Evolutionary conservation across 2,113 vertebrate genomes (phyloP), one percentile per base, ranked within the genome.

Genomic region (Chaetura pelagica): DNA sequence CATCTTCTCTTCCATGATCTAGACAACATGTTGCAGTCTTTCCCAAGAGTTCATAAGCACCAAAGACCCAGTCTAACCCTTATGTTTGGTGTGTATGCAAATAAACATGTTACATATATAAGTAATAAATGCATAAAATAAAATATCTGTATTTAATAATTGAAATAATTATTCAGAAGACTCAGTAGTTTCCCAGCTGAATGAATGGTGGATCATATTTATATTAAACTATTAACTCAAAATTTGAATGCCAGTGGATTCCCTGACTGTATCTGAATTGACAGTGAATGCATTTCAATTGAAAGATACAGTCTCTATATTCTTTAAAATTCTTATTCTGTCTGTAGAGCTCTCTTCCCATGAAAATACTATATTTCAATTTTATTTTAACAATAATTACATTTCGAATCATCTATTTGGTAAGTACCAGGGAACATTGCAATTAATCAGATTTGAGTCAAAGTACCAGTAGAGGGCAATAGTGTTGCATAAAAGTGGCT

Each of bases 391-490:
- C 55, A 80, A 35, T 51, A 91, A 44, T 73, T 66, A 35, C 12
- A 51, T 32, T 64, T 79, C 44, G 34, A 66, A 91, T 44, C 9
- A 54, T 20, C 40, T 78, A 35, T 49, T 88, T 72, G 15, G 14
- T 27, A 72, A 83, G 10, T 14, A 67, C 8, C 13, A 27, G 6
- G 12, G 15, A 92, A 54, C 24, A 12, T 9, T 30, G 19, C 40
- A 82, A 76, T n/a, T 89, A 80, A 62, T 15, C 58, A 44, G 54
- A 58, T 14, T 27, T 8, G 29, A 87, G 24, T 9, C 10, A 0
- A 24, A 7, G 11, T 3, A 74, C 96, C 98, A 5, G 91, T 54
- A 98, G 98, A 96, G 97, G 98, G 98, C 98, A 97, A 93, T 84
- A 96, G 66, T 29, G 86, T 34, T 79, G 66, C 71, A 64, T 29